A percentile compares a stretch with the other conserved stretches of the same genome.
These are phyloP conservation scores for Melanotaenia parkinsoni DNA, from an alignment of 2,797 vertebrate species.

Conservation along the genomic window DNA sequence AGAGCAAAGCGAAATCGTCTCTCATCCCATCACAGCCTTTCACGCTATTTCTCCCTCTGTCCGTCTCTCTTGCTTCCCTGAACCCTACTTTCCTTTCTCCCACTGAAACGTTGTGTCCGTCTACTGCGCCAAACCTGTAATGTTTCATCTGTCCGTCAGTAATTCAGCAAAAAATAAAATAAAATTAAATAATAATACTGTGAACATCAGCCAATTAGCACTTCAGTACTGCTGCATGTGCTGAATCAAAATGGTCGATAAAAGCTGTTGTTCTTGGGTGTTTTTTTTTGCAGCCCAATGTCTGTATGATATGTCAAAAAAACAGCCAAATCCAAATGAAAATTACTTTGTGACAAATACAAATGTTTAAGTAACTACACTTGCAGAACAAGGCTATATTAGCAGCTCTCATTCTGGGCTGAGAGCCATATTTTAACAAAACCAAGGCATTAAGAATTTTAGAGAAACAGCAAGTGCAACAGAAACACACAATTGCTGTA, in stretches of 20 bases:
- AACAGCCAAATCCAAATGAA: conserved; percentile 12
- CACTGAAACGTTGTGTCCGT: conserved; percentile 6
- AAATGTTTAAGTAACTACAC: conserved; percentile 43
- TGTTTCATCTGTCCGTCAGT: conserved; percentile 49
- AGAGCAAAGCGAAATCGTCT: conserved; percentile 70
- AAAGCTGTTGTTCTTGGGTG: conserved; percentile 44
- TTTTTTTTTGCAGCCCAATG: conserved; percentile 31
- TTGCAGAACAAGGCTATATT: conserved; percentile 25
- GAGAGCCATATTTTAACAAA: conserved; percentile 54
- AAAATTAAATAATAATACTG: conserved; percentile 6
- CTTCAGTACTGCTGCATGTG: conserved; percentile 33
- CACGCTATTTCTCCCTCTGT: conserved; percentile 47
- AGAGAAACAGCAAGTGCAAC: conserved; percentile 41
- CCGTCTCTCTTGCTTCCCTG: conserved; percentile 35
- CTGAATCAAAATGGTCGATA: conserved; percentile 44
- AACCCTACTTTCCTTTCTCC: conserved; percentile 39
- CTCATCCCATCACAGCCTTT: conserved; percentile 67
- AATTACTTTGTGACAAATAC: conserved; percentile 30
- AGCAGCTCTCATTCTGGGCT: conserved; percentile 45
- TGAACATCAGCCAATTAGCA: conserved; percentile 53
- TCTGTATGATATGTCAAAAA: conserved; percentile 32
- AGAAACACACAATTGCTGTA: conserved; percentile 50
- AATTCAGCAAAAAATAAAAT: conserved; percentile 24
- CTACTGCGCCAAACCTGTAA: conserved; percentile 41
- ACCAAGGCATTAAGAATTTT: conserved; percentile 60